Conservation (phyloP, 2,113 vertebrate genomes). For the Dicerorhinus sumatrensis region DNA sequence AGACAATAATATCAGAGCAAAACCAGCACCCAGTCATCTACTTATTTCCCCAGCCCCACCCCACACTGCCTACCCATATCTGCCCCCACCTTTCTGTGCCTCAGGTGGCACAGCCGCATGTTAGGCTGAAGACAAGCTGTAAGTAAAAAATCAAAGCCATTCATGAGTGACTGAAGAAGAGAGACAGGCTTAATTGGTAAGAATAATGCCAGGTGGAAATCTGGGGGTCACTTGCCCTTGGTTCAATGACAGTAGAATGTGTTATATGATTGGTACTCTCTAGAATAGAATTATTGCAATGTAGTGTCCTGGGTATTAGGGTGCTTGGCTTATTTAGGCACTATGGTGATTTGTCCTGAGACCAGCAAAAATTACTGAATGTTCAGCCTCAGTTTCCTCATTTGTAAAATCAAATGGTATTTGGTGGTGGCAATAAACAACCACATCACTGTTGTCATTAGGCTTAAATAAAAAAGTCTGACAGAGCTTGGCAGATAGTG, state of each 20-base stretch:
- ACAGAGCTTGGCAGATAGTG: not conserved
- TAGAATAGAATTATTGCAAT: conserved; percentile 37
- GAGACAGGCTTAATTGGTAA: not conserved
- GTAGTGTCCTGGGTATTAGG: not conserved
- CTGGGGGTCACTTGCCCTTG: conserved; percentile 32
- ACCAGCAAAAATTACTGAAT: not conserved
- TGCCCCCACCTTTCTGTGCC: not conserved
- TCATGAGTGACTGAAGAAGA: not conserved
- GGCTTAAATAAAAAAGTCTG: not conserved
- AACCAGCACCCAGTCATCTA: conserved; percentile 70
- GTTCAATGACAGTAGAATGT: not conserved
- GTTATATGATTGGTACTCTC: not conserved
- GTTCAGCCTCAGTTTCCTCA: not conserved
- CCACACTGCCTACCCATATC: not conserved
- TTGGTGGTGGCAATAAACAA: not conserved
- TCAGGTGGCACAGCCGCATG: conserved; percentile 70
- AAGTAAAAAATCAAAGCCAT: conserved; percentile 69
- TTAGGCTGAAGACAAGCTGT: conserved; percentile 84
- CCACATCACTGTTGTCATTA: not conserved
- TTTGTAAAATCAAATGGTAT: not conserved
- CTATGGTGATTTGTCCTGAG: not conserved
- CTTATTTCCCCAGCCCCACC: not conserved
- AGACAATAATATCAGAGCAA: conserved; percentile 82
- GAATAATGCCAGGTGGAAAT: conserved; percentile 36
- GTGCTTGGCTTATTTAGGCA: not conserved